Percentiles rank a stretch among this genome's conserved stretches.
phyloP scores from a whole-genome alignment of 1,140 invertebrate species.

The Solenopsis invicta region DNA sequence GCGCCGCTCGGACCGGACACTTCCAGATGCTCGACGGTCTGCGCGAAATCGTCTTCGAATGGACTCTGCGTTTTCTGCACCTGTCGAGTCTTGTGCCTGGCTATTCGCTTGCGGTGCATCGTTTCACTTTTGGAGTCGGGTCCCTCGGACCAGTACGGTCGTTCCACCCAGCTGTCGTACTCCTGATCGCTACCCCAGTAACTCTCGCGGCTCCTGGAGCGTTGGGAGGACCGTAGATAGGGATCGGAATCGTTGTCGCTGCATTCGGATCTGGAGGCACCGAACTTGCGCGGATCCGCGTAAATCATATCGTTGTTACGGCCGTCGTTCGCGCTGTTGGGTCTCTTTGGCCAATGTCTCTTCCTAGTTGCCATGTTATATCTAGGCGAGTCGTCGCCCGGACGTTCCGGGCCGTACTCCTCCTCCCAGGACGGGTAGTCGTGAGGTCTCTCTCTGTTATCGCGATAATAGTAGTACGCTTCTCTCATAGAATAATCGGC shows the following conservation, averaged over 20 bases:
- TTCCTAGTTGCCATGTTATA: slow-evolving; percentile 86
- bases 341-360: slow-evolving; percentile 89
- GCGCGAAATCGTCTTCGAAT: slow-evolving; percentile 91
- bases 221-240: slow-evolving; percentile 80
- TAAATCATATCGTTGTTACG: slow-evolving; percentile 83
- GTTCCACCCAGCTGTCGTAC: slow-evolving; percentile 84
- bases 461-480: slow-evolving; percentile 81
- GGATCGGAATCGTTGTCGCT: slow-evolving; percentile 85
- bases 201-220: slow-evolving; percentile 84
- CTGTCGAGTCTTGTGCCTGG: slow-evolving; percentile 82
- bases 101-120: slow-evolving; percentile 84
- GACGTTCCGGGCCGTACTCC: slow-evolving; percentile 78
- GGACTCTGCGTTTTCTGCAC: slow-evolving; percentile 86
- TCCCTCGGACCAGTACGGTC: slow-evolving; percentile 83
- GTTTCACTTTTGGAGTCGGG: slow-evolving; percentile 82
- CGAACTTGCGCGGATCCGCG: slow-evolving; percentile 80
- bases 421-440: slow-evolving; percentile 82
- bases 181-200: slow-evolving; percentile 86
- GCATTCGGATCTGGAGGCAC: slow-evolving; percentile 85
- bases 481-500: slow-evolving; percentile 78
- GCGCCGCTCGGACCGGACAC: slow-evolving; percentile 34
- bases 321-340: slow-evolving; percentile 88
- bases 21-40: slow-evolving; percentile 82
- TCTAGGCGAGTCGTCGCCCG: slow-evolving; percentile 80
- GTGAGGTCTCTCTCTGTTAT: slow-evolving; percentile 78